A percentile compares a stretch with the other conserved stretches of the same genome.
Conservation (phyloP, 2,888 invertebrate species). For the Thereva nobilitata region DNA sequence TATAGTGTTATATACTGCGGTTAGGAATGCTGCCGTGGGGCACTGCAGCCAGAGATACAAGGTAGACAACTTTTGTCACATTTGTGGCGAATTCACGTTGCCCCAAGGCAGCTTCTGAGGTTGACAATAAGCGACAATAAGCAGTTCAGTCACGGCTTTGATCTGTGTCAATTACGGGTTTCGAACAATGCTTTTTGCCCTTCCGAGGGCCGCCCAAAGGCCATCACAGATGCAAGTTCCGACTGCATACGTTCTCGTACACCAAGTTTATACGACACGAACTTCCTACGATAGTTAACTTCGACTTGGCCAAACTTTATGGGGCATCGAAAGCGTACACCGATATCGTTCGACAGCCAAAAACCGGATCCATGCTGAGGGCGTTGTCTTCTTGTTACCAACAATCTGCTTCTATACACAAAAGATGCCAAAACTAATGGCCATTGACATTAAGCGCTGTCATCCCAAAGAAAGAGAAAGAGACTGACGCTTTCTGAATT, state of each 20-base stretch:
- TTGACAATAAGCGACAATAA: neutral
- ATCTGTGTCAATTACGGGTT: no score
- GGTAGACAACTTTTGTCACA: slow-evolving; percentile 23
- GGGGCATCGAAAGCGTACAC: neutral
- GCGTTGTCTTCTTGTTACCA: no score
- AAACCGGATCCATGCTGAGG: no score
- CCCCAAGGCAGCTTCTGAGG: neutral
- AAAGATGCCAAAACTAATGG: slow-evolving; percentile 25
- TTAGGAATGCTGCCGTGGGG: slow-evolving; percentile 14
- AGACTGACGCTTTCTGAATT: slow-evolving; percentile 16
- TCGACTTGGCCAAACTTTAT: neutral
- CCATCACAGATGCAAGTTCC: neutral
- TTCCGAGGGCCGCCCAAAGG: no score
- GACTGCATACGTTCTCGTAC: neutral
- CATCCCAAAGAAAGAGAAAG: slow-evolving; percentile 8
- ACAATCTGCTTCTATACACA: neutral
- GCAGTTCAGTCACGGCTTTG: neutral
- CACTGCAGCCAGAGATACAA: slow-evolving; percentile 13
- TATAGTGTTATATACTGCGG: neutral
- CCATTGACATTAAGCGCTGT: slow-evolving; percentile 19
- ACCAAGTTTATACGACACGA: no score
- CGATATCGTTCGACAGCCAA: neutral
- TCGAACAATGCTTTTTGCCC: no score
- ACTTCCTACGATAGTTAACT: neutral
- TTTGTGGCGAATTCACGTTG: no score